These are phyloP conservation scores for Hippotragus niger DNA, from an alignment of 2,113 vertebrate species.

Conservation along the genomic window DNA sequence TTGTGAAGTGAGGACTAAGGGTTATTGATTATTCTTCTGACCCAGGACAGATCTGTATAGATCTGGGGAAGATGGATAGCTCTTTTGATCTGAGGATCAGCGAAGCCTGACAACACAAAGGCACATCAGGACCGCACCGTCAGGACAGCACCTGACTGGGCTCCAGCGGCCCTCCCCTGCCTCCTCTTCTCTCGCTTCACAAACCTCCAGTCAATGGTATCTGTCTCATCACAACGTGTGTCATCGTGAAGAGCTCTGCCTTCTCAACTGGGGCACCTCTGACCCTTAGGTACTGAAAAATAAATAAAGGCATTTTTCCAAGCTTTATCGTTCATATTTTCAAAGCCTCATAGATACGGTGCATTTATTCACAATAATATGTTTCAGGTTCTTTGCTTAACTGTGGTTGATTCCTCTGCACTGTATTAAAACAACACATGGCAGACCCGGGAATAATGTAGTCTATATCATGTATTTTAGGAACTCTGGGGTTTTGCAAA, in stretches of 20 bases:
- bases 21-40: conserved; percentile 50
- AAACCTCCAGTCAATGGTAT: neutral
- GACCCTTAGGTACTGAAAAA: neutral
- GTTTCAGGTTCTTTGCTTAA: neutral
- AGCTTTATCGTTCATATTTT: neutral
- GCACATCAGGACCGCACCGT: neutral
- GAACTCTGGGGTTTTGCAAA: neutral
- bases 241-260: accelerated
- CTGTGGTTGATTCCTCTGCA: neutral
- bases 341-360: neutral
- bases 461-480: no score
- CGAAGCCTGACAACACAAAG: neutral
- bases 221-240: neutral
- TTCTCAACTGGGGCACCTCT: neutral
- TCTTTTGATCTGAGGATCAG: conserved; percentile 54
- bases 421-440: neutral
- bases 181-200: accelerated
- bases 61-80: conserved; percentile 51
- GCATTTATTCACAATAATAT: neutral
- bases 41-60: conserved; percentile 35
- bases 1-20: conserved; percentile 38
- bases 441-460: no score
- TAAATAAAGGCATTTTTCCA: neutral
- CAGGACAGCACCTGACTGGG: accelerated
- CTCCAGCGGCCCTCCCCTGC: accelerated